A percentile compares a stretch with the other conserved stretches of the same genome.
Conservation (phyloP, 2,888 invertebrate genomes). For the Thera obeliscata region DNA sequence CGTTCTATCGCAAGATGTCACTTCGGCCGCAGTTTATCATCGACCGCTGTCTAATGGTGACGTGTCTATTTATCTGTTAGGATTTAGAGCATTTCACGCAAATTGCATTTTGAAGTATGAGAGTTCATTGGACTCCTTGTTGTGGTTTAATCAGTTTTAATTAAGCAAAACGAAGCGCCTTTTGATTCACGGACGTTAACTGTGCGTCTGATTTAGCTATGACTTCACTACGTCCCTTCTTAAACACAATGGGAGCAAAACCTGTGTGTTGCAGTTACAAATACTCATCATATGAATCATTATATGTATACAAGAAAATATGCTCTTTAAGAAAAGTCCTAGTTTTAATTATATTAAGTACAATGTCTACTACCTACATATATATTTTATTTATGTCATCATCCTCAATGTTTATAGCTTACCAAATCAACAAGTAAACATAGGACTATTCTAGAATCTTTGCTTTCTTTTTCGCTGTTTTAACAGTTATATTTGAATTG, state of each 20-base stretch:
- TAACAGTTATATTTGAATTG: too few species aligned
- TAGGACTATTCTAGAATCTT: too few species aligned
- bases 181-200: constrained; percentile 43
- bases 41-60: constrained; percentile 72
- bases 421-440: too few species aligned
- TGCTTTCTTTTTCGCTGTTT: too few species aligned
- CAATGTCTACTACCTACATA: too few species aligned
- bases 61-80: constrained; percentile 73
- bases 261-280: constrained; percentile 6
- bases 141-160: constrained; percentile 57
- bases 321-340: too few species aligned
- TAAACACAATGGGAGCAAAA: constrained; percentile 19
- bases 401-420: too few species aligned
- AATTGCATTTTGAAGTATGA: constrained; percentile 67
- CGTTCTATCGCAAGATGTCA: constrained; percentile 66
- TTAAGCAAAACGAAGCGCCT: constrained; percentile 42
- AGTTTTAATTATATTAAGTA: too few species aligned
- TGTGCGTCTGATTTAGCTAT: constrained; percentile 39
- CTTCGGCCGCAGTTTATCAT: constrained; percentile 74
- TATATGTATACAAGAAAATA: background rate
- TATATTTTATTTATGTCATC: too few species aligned
- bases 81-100: constrained; percentile 67
- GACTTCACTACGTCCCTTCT: constrained; percentile 39
- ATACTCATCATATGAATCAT: constrained; percentile 11
- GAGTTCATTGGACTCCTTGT: constrained; percentile 64